Evolutionary conservation across 1,140 invertebrate species (phyloP).

Genomic region (Helicorthomorpha holstii): DNA sequence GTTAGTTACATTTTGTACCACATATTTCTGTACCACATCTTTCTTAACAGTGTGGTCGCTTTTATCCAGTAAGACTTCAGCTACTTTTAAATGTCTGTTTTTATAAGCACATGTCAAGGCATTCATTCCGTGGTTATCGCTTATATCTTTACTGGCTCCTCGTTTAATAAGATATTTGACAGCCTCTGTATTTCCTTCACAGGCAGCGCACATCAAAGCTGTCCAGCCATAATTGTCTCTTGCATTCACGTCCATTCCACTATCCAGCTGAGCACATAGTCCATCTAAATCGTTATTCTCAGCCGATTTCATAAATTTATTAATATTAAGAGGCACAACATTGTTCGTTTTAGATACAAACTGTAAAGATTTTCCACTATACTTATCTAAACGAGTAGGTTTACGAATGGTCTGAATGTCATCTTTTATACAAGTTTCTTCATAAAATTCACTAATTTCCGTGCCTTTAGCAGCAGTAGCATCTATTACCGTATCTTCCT

Average conservation of each 20-base stretch:
- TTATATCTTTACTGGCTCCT: conserved; percentile 36
- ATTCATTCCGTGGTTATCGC: conserved; percentile 45
- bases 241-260: conserved; percentile 34
- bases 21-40: too few relatives aligned
- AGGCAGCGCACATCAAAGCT: conserved; percentile 58
- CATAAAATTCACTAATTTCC: neutral
- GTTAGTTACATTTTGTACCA: neutral
- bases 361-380: neutral
- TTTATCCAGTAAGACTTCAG: conserved; percentile 30
- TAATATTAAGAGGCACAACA: neutral
- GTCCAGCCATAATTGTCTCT: conserved; percentile 59
- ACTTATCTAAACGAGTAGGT: neutral
- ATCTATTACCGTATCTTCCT: neutral
- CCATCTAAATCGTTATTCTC: neutral
- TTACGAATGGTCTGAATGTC: neutral
- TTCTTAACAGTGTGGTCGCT: conserved; percentile 10
- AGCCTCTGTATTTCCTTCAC: conserved; percentile 39
- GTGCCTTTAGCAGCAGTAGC: neutral
- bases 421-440: neutral
- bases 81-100: conserved; percentile 35
- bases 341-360: neutral
- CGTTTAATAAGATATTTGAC: conserved; percentile 40
- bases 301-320: neutral
- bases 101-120: conserved; percentile 42
- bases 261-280: too few relatives aligned